phyloP scores from a whole-genome alignment of 2,797 vertebrate species.

The Cyprinella venusta region DNA sequence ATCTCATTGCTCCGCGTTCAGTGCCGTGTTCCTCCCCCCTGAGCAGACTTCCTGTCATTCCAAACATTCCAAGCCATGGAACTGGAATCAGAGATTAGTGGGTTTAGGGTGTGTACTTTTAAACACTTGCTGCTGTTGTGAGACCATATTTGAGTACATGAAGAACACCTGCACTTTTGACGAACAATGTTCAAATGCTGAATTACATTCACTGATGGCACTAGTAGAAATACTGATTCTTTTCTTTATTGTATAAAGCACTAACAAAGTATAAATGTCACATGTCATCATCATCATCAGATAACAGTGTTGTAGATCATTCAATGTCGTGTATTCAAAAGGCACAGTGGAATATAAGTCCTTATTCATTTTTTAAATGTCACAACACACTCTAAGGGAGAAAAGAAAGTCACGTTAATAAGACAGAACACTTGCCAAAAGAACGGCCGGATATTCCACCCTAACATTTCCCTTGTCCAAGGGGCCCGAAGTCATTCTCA shows the following conservation, averaged over 20 bases:
- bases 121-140: constrained; percentile 8
- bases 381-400: constrained; percentile 9
- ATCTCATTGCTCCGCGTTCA: constrained; percentile 57
- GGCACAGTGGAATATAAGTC: not conserved
- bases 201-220: not conserved
- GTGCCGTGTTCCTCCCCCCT: constrained; percentile 36
- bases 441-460: constrained; percentile 53
- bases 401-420: constrained; percentile 31
- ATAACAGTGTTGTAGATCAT: not conserved
- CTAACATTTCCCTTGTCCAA: constrained; percentile 47
- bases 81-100: constrained; percentile 55
- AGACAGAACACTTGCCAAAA: constrained; percentile 50
- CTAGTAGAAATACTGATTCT: not conserved
- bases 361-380: constrained; percentile 25
- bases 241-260: constrained; percentile 4
- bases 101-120: constrained; percentile 31
- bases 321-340: constrained; percentile 11
- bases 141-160: not conserved
- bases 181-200: not conserved
- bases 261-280: constrained; percentile 1
- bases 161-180: constrained; percentile 6
- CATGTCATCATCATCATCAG: constrained; percentile 1
- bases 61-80: constrained; percentile 62
- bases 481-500: constrained; percentile 29
- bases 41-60: constrained; percentile 63